These are phyloP conservation scores for Ditylenchus dipsaci DNA, from an alignment of 1,140 invertebrate genomes.

Conservation along the genomic window DNA sequence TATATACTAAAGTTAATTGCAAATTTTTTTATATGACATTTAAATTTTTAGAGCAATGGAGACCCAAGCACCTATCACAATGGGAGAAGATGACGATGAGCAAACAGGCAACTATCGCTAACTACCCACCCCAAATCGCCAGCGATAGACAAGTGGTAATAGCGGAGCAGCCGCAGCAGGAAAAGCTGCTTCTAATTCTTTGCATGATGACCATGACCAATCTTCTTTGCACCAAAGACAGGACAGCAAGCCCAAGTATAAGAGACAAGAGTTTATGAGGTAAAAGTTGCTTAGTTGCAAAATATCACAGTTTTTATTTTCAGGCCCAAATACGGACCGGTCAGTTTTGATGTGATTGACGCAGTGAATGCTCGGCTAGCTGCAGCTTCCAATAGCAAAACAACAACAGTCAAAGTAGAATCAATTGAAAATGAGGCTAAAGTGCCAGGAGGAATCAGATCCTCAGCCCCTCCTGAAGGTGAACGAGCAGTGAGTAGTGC, in stretches of 20 bases:
- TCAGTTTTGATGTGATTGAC: constrained; percentile 56
- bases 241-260: constrained; percentile 56
- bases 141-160: constrained; percentile 13
- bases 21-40: not conserved
- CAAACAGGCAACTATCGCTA: constrained; percentile 47
- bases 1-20: not conserved
- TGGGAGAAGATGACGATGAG: constrained; percentile 57
- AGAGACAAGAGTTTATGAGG: constrained; percentile 57
- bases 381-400: constrained; percentile 25
- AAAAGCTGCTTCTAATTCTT: not conserved
- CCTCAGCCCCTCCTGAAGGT: constrained; percentile 4
- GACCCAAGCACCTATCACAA: constrained; percentile 55
- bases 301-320: constrained; percentile 17
- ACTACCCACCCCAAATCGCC: constrained; percentile 12
- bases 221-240: constrained; percentile 3
- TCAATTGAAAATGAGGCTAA: not conserved
- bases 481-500: not conserved
- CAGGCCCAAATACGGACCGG: constrained; percentile 53
- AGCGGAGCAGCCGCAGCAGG: not conserved
- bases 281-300: too few species aligned
- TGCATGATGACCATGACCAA: constrained; percentile 24
- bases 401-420: not conserved
- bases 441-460: not conserved
- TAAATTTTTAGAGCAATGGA: constrained; percentile 42
- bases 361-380: constrained; percentile 55